Evolutionary conservation across 2,797 vertebrate genomes (phyloP).

Genomic region (Crypturellus tataupa): DNA sequence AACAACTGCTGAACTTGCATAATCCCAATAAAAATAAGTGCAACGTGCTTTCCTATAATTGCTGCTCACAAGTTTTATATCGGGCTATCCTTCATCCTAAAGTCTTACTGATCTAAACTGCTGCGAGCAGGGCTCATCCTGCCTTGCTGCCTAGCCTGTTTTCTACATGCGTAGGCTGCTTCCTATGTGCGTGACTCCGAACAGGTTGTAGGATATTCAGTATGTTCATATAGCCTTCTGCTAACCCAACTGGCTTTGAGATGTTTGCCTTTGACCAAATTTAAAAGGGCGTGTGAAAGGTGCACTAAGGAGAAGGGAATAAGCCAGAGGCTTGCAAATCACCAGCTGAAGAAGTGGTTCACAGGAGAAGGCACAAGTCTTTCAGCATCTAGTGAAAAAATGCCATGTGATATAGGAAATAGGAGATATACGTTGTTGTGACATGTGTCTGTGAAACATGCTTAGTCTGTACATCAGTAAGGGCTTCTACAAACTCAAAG

Average conservation of each 20-base stretch:
- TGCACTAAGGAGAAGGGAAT: not conserved
- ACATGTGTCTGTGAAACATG: not conserved
- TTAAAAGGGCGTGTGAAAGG: not conserved
- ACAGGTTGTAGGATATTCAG: not conserved
- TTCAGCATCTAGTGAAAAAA: not conserved
- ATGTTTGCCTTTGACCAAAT: not conserved
- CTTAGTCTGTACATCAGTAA: not conserved
- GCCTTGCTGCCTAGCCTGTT: not conserved
- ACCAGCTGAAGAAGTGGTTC: not conserved
- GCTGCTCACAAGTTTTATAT: not conserved
- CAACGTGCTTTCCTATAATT: not conserved
- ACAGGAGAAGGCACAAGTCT: not conserved
- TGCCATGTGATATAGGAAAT: too few species aligned
- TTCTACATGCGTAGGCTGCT: not conserved
- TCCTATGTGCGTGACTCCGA: not conserved
- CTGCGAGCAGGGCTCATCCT: fast-evolving
- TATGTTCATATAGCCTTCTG: not conserved
- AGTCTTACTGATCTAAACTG: not conserved
- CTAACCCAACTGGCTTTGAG: not conserved
- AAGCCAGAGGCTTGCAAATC: not conserved
- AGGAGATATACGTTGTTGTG: not conserved
- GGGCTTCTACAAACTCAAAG: not conserved
- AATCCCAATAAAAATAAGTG: not conserved
- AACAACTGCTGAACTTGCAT: not conserved
- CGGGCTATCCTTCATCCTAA: not conserved